Base-by-base conservation (phyloP, 1,140 invertebrate genomes). In the Papilio aristodemus region DNA sequence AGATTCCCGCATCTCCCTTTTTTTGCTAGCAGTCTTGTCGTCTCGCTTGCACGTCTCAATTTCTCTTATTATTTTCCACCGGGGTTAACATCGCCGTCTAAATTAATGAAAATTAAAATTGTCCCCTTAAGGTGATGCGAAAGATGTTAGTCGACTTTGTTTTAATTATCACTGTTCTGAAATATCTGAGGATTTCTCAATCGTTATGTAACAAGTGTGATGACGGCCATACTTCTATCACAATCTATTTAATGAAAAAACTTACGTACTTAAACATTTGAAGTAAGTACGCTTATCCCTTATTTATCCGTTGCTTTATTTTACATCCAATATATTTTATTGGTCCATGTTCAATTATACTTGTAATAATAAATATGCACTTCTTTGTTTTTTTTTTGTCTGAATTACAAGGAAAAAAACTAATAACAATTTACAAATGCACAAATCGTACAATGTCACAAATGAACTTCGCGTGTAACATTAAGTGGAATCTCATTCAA, bases 81-180 rank as follows among this genome's bases (percentile, higher is more conserved):
- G 58, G 72, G 70, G 62, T 70, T 72, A 59, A 37, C 57, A 67
- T 64, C 22, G 70, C 67, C 80, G 68, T 80, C 79, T 84, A 83
- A 88, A 87, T 88, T 87, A 87, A 85, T 87, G 79, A 84, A 85
- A 86, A 80, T 84, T 82, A 38, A 75, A 83, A 82, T 75, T 81
- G 76, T 74, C 64, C 67, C 69, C 63, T 72, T 78, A 77, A 57
- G 68, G 64, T 54, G 70, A 68, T 25, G 73, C 57, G 25, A 71
- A 66, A 54, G 67, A 67, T 60, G 38, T 50, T 70, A 67, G 46
- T 37, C 39, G 27, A 25, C 60, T 22, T 63, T 63, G 25, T 50
- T 36, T 66, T 66, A 66, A 50, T 66, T 66, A 66, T 66, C 41
- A 63, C 36, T 39, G 37, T 41, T 27, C 19, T 43, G 4, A 13